Evolutionary conservation across 2,888 invertebrate species (phyloP).

Genomic region (Tanypteryx hageni): DNA sequence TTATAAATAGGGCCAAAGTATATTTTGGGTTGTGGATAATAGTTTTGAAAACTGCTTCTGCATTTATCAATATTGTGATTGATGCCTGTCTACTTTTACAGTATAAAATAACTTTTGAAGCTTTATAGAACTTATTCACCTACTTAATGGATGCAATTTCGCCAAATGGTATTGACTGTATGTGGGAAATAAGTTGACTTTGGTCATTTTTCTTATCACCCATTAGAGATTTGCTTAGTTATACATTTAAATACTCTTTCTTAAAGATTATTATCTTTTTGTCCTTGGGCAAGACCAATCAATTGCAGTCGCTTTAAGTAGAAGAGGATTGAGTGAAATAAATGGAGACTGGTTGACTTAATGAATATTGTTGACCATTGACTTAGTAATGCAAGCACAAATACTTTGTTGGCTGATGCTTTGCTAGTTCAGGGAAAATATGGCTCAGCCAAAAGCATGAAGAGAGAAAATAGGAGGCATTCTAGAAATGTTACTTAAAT

Average conservation of each 20-base stretch:
- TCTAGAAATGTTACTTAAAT: conserved; percentile 66
- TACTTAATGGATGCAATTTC: conserved; percentile 69
- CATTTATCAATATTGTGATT: conserved; percentile 70
- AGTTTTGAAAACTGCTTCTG: conserved; percentile 70
- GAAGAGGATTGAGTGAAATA: conserved; percentile 54
- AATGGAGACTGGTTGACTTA: conserved; percentile 45
- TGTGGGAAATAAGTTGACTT: conserved; percentile 68
- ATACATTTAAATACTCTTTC: conserved; percentile 69
- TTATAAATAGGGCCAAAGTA: conserved; percentile 68
- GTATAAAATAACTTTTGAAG: conserved; percentile 69
- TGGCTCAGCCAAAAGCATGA: conserved; percentile 16
- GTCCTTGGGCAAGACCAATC: conserved; percentile 69
- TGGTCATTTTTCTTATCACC: conserved; percentile 69
- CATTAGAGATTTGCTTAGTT: conserved; percentile 69
- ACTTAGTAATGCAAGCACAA: conserved; percentile 61
- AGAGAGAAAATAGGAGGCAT: conserved; percentile 51
- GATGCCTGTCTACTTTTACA: conserved; percentile 69
- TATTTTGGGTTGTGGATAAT: conserved; percentile 70
- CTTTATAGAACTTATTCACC: conserved; percentile 69
- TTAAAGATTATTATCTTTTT: conserved; percentile 68
- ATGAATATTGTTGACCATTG: conserved; percentile 5
- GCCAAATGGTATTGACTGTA: conserved; percentile 68
- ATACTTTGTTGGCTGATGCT: conserved; percentile 63
- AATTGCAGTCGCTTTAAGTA: conserved; percentile 68
- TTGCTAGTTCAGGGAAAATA: conserved; percentile 48